phyloP scores from a whole-genome alignment of 2,113 vertebrate species.

The Acrocephalus arundinaceus region DNA sequence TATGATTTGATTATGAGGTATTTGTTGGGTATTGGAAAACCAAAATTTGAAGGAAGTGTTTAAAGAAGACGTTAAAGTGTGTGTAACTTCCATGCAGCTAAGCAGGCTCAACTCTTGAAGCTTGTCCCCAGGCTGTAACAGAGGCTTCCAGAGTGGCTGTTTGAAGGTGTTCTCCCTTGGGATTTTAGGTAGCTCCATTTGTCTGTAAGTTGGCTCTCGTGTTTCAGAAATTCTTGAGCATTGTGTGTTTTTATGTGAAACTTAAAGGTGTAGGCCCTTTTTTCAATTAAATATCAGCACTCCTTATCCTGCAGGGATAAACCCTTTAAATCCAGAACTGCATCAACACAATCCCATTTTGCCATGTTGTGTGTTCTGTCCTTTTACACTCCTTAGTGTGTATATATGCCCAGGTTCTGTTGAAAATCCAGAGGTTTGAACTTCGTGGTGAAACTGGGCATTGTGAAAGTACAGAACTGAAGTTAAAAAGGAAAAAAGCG shows the following conservation, averaged over 20 bases:
- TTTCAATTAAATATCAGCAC: background rate
- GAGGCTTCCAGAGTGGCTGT: background rate
- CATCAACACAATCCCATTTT: background rate
- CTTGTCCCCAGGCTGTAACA: background rate
- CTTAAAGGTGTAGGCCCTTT: background rate
- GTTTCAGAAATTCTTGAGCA: background rate
- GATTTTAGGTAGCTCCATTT: background rate
- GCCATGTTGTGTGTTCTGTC: background rate
- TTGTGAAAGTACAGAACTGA: background rate
- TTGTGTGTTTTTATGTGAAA: background rate
- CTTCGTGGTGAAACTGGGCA: background rate
- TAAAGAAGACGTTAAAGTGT: background rate
- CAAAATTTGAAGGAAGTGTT: background rate
- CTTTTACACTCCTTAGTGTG: background rate
- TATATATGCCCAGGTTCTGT: background rate
- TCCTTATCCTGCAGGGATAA: background rate
- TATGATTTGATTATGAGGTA: background rate
- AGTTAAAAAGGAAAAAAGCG: background rate
- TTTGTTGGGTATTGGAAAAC: background rate
- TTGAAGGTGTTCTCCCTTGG: background rate
- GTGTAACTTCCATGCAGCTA: accelerated
- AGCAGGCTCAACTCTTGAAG: background rate
- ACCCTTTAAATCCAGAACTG: background rate
- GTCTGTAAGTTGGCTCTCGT: background rate
- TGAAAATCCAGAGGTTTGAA: background rate